A percentile compares a stretch with the other conserved stretches of the same genome.
These are phyloP conservation scores for Pelecanus crispus DNA, from an alignment of 2,113 vertebrate species.

Conservation along the genomic window DNA sequence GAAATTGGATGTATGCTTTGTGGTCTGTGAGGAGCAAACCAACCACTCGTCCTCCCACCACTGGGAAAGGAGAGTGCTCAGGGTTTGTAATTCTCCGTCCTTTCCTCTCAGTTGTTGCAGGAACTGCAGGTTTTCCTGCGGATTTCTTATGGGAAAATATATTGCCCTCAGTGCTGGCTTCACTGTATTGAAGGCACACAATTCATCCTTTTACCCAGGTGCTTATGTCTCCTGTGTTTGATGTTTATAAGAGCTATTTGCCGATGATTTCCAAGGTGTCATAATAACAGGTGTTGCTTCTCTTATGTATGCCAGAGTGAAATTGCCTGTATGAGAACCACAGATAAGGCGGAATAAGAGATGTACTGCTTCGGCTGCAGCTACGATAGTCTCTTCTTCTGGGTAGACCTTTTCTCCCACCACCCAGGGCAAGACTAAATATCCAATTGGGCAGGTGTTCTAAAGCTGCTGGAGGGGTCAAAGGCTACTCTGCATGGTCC, in stretches of 20 bases:
- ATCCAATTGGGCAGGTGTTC: neutral
- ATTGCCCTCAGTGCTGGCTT: neutral
- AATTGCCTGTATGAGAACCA: neutral
- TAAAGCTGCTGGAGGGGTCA: neutral
- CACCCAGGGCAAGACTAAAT: neutral
- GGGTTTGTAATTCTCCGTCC: neutral
- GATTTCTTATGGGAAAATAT: neutral
- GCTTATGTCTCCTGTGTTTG: neutral
- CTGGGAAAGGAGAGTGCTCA: neutral
- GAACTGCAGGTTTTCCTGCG: neutral
- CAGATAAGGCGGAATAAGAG: neutral
- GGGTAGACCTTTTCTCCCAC: neutral
- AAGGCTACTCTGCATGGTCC: neutral
- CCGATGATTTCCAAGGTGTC: neutral
- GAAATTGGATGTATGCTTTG: neutral
- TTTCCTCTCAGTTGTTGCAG: neutral
- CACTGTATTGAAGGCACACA: neutral
- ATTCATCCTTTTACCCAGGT: neutral
- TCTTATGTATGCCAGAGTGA: neutral
- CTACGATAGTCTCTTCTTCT: neutral
- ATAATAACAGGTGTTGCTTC: neutral
- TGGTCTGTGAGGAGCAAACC: neutral
- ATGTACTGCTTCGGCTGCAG: rapidly evolving
- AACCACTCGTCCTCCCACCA: neutral
- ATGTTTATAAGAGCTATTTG: neutral